phyloP scores from a whole-genome alignment of 2,888 invertebrate genomes.

The Patella depressa region DNA sequence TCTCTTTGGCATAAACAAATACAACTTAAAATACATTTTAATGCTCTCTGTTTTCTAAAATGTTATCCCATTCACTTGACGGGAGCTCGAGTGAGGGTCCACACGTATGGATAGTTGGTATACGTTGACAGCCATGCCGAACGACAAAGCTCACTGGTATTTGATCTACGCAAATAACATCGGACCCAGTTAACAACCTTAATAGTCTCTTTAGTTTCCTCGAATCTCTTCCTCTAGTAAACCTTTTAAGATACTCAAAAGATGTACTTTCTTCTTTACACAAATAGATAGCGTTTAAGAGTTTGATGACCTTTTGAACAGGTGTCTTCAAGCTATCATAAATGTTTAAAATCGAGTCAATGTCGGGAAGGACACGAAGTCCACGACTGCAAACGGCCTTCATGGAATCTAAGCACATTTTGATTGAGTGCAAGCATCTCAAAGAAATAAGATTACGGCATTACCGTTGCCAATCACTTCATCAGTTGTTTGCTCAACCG shows the following conservation, averaged over 20 bases:
- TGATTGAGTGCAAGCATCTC: too few species aligned
- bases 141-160: not conserved
- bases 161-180: not conserved
- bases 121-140: not conserved
- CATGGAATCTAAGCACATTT: not conserved
- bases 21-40: not conserved
- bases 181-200: not conserved
- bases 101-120: not conserved
- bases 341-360: not conserved
- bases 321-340: not conserved
- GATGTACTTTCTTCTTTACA: not conserved
- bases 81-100: not conserved
- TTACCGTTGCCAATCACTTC: too few species aligned
- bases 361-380: not conserved
- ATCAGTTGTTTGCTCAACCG: too few species aligned
- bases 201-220: not conserved
- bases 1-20: too few species aligned
- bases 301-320: not conserved
- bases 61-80: not conserved
- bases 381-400: not conserved
- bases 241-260: not conserved
- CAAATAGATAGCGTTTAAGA: not conserved
- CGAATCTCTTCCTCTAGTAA: slow-evolving; percentile 3
- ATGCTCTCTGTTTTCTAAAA: not conserved
- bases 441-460: too few species aligned